phyloP scores from a whole-genome alignment of 2,888 invertebrate genomes.

The Pammene aurita region DNA sequence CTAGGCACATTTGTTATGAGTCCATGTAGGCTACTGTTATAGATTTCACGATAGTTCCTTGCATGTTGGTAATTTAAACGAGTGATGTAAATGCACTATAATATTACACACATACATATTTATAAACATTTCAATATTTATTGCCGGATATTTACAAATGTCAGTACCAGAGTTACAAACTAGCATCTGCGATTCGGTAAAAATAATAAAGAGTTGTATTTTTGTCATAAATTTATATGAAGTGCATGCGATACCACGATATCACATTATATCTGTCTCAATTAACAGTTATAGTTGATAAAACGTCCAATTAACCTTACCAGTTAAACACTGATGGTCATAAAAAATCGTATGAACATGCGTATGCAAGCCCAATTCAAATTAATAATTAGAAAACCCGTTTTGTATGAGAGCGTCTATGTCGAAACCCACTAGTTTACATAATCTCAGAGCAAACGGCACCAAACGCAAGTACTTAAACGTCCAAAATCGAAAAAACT shows the following conservation, averaged over 20 bases:
- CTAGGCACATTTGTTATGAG: too few species aligned
- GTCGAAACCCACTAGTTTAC: slow-evolving; percentile 41
- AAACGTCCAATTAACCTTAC: slow-evolving; percentile 33
- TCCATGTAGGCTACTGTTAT: too few species aligned
- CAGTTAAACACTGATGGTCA: slow-evolving; percentile 19
- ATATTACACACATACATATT: too few species aligned
- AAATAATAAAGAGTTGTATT: background rate
- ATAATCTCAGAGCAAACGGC: slow-evolving; percentile 41
- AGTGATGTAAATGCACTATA: too few species aligned
- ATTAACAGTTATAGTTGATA: slow-evolving; percentile 33
- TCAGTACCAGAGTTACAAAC: background rate
- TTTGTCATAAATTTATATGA: background rate
- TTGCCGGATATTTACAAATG: too few species aligned
- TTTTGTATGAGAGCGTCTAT: slow-evolving; percentile 41
- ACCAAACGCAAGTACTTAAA: slow-evolving; percentile 35
- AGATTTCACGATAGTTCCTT: too few species aligned
- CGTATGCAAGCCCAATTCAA: slow-evolving; percentile 39
- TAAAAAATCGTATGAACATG: slow-evolving; percentile 33
- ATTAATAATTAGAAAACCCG: slow-evolving; percentile 42
- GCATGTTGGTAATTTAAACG: too few species aligned
- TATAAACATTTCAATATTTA: too few species aligned
- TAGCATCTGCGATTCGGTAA: background rate
- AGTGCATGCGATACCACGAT: background rate
- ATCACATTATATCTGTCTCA: background rate
- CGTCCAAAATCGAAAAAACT: slow-evolving; percentile 17